A percentile compares a stretch with the other conserved stretches of the same genome.
These are phyloP conservation scores for Hedychridium roseum DNA, from an alignment of 2,888 invertebrate species.

Conservation along the genomic window DNA sequence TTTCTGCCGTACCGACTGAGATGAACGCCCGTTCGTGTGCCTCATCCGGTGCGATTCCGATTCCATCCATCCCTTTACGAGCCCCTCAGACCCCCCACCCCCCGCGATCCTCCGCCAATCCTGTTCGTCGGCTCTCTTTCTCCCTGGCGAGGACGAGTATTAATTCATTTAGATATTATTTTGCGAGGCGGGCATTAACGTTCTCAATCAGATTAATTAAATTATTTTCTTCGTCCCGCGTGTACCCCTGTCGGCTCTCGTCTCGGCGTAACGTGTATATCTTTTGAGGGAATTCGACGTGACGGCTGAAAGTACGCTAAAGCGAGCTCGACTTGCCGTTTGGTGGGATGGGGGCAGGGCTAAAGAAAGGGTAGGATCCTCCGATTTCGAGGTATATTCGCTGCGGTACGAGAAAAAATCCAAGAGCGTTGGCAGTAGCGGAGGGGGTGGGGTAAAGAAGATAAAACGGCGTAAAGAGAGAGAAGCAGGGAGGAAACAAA, in stretches of 20 bases:
- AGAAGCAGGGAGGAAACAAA: slow-evolving; percentile 20
- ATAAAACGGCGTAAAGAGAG: slow-evolving; percentile 9
- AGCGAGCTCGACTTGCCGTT: slow-evolving; percentile 10
- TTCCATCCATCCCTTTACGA: slow-evolving; percentile 17
- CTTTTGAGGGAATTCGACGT: slow-evolving; percentile 18
- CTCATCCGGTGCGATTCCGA: slow-evolving; percentile 17
- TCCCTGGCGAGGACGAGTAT: slow-evolving; percentile 42
- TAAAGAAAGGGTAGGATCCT: slow-evolving; percentile 29
- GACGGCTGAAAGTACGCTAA: slow-evolving; percentile 11
- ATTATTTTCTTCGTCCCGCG: slow-evolving; percentile 43
- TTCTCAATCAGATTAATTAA: slow-evolving; percentile 62
- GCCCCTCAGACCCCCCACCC: slow-evolving; percentile 19
- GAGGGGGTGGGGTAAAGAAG: slow-evolving; percentile 12
- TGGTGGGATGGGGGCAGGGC: slow-evolving; percentile 12
- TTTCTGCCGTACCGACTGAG: slow-evolving; percentile 24
- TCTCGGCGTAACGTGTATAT: slow-evolving; percentile 5
- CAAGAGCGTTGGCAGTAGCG: slow-evolving; percentile 24
- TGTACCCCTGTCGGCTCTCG: slow-evolving; percentile 10
- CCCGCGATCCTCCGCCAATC: slow-evolving; percentile 20
- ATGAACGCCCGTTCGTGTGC: slow-evolving; percentile 38
- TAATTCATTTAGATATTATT: slow-evolving; percentile 61
- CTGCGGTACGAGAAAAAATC: slow-evolving; percentile 32
- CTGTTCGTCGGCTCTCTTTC: slow-evolving; percentile 30
- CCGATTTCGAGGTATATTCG: slow-evolving; percentile 10
- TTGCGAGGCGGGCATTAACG: slow-evolving; percentile 54